Base-by-base conservation (phyloP, 2,888 invertebrate genomes). In the Noctua pronuba region DNA sequence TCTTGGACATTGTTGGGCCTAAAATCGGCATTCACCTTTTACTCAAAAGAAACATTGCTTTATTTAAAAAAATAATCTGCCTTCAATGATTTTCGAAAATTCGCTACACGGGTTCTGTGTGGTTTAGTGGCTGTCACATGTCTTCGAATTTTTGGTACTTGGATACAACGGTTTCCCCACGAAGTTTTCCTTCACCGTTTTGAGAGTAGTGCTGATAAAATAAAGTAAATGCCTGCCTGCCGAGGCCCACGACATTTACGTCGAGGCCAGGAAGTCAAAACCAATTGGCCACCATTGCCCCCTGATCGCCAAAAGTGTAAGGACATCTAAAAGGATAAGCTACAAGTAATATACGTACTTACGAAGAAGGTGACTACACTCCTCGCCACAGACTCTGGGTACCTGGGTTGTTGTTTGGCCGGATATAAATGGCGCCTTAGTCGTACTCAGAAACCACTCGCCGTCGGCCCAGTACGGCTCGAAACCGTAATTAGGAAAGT, bases 341-440 rank as follows among this genome's bases (percentile, higher is more conserved):
- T 31, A 21, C 18, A 58, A 2, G 21, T 55, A 35, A n/a, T 46
- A 46, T 18, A 75, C 28, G 8, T 71, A 91, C 91, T 60, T 77
- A 13, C 49, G 74, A 24, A 86, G 82, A 0, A 91, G 69, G 49
- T 90, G 85, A 35, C 68, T 81, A 78, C 92, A 93, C 68, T 86
- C 88, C 13, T 89, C 90, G 0, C 91, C 91, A 64, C 92, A 92
- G 5, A 91, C 85, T 41, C 73, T 70, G 1, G 86, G 88, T 41
- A 0, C 7, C 49, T 74, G n/a, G n/a, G n/a, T 73, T 5, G 38
- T 13, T 4, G 75, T 77, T 0, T 88, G 87, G 2, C 7, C 18
- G 0, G 1, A 1, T 10, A 1, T 6, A 21, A 10, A 2, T 6
- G 4, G 0, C 18, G 7, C 21, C 10, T 2, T 4, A 8, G 35